A percentile compares a stretch with the other conserved stretches of the same genome.
Conservation (phyloP, 2,113 vertebrate genomes). For the Odontesthes bonariensis region DNA sequence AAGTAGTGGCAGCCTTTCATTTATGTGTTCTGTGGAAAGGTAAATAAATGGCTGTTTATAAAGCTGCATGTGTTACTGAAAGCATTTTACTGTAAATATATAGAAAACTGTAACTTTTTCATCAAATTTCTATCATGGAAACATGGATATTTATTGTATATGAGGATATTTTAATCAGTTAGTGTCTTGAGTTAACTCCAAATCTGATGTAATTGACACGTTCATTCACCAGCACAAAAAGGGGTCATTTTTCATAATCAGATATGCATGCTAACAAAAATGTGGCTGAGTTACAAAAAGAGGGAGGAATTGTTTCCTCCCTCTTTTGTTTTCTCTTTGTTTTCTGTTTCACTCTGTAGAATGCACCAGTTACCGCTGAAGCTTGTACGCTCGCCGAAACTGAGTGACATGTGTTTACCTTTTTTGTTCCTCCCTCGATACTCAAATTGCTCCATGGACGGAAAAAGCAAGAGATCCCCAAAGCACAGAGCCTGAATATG, state of each 20-base stretch:
- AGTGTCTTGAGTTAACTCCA: too few relatives aligned
- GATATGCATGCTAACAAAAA: background rate
- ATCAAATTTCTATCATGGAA: too few relatives aligned
- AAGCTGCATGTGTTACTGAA: too few relatives aligned
- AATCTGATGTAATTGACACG: too few relatives aligned
- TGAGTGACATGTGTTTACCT: slow-evolving; percentile 73
- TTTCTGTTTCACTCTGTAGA: slow-evolving; percentile 18
- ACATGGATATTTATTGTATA: too few relatives aligned
- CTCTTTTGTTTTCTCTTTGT: too few relatives aligned
- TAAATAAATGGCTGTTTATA: too few relatives aligned
- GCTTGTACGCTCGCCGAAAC: slow-evolving; percentile 30
- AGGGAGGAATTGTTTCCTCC: background rate
- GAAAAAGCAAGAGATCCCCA: slow-evolving; percentile 60
- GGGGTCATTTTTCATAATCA: background rate
- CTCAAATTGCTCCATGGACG: slow-evolving; percentile 67
- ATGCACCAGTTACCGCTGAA: slow-evolving; percentile 53
- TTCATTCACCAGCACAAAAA: too few relatives aligned
- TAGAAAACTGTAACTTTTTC: background rate
- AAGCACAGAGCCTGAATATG: slow-evolving; percentile 66
- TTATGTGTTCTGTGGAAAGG: background rate
- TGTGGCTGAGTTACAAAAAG: too few relatives aligned
- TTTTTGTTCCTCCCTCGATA: slow-evolving; percentile 54
- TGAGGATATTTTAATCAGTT: too few relatives aligned
- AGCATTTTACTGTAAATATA: background rate
- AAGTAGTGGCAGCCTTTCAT: slow-evolving; percentile 22